These are phyloP conservation scores for Prionailurus viverrinus DNA, from an alignment of 2,113 vertebrate species.

Conservation along the genomic window DNA sequence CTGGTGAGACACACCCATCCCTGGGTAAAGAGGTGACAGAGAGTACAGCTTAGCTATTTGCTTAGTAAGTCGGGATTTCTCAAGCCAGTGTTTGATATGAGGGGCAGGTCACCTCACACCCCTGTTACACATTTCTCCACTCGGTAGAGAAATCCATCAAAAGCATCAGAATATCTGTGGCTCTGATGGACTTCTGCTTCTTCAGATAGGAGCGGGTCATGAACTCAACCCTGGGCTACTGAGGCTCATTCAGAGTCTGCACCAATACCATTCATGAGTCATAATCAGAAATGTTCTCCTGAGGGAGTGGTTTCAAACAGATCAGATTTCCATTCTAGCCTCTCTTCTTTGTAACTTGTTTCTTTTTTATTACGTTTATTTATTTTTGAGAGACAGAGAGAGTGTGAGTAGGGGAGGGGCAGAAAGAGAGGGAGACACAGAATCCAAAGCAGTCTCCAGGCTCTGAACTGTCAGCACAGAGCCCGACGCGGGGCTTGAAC, in stretches of 20 bases:
- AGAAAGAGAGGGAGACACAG: too few relatives aligned
- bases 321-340: not conserved
- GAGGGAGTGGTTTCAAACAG: not conserved
- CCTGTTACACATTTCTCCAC: not conserved
- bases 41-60: not conserved
- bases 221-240: not conserved
- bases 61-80: not conserved
- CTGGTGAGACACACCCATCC: not conserved
- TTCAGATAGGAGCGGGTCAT: not conserved
- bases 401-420: too few relatives aligned
- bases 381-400: too few relatives aligned
- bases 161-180: not conserved
- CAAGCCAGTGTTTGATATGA: not conserved
- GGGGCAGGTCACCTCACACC: not conserved
- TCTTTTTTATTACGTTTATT: not conserved
- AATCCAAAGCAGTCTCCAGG: too few relatives aligned
- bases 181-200: not conserved
- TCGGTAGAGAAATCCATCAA: not conserved
- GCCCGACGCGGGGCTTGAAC: too few relatives aligned
- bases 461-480: too few relatives aligned
- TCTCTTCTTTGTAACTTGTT: not conserved
- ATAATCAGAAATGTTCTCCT: not conserved
- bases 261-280: not conserved
- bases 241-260: not conserved
- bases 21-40: not conserved